Conservation (phyloP, 2,113 vertebrate species). For the Alethe diademata region DNA sequence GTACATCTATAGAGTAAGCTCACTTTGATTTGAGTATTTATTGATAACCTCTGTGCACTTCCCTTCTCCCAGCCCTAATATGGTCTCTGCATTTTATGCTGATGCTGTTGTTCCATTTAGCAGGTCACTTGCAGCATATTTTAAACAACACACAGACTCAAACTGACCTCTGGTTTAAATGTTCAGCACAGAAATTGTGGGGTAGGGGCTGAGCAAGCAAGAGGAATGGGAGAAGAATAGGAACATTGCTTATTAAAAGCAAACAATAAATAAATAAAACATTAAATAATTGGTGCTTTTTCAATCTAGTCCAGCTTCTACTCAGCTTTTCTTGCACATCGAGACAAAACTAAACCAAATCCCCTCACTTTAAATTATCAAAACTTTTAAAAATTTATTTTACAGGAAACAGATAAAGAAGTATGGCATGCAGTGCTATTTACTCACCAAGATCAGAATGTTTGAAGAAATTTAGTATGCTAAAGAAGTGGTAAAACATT, state of each 20-base stretch:
- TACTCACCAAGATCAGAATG: not conserved
- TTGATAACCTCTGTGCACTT: constrained; percentile 2
- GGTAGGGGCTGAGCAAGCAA: not conserved
- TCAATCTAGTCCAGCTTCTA: not conserved
- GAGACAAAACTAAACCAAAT: not conserved
- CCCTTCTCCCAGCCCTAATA: constrained; percentile 1
- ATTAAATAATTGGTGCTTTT: not conserved
- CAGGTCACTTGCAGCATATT: not conserved
- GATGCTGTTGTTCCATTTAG: constrained; percentile 29
- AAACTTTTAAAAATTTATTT: not conserved
- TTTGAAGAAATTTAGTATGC: not conserved
- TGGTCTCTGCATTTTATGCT: constrained; percentile 7
- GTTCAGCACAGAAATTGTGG: not conserved
- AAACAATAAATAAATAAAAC: not conserved
- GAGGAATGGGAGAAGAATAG: not conserved
- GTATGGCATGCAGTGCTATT: not conserved
- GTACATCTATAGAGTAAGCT: not conserved
- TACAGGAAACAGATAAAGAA: not conserved
- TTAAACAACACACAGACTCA: not conserved
- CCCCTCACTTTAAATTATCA: not conserved
- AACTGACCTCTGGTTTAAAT: constrained; percentile 24
- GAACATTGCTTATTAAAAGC: not conserved
- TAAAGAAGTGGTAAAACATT: not conserved
- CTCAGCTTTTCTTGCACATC: not conserved
- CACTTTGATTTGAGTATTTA: constrained; percentile 50